Evolutionary conservation across 1,140 invertebrate genomes (phyloP).

Genomic region (Ericerus pela): DNA sequence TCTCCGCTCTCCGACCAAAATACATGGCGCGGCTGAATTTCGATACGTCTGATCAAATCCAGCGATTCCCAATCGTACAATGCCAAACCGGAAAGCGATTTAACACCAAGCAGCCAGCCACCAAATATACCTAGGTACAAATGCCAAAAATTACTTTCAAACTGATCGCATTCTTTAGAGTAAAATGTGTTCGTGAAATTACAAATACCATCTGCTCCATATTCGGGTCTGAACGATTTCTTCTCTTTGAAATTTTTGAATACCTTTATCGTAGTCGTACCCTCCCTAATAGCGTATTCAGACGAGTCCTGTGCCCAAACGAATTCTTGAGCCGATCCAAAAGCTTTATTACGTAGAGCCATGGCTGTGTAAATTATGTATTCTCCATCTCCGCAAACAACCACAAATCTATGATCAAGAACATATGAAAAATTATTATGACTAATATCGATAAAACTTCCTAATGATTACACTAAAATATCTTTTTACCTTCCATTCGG

Average conservation of each 20-base stretch:
- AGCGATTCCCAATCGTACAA: slow-evolving; percentile 97
- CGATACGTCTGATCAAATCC: slow-evolving; percentile 83
- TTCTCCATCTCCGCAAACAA: slow-evolving; percentile 95
- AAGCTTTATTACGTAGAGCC: slow-evolving; percentile 96
- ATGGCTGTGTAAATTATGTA: slow-evolving; percentile 99
- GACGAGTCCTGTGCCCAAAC: slow-evolving; percentile 97
- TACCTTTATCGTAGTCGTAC: slow-evolving; percentile 74
- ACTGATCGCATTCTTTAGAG: not conserved
- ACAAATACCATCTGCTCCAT: slow-evolving; percentile 69
- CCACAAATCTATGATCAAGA: slow-evolving; percentile 62
- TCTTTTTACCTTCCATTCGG: slow-evolving; percentile 71
- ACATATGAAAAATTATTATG: slow-evolving; percentile 8
- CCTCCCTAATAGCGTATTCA: slow-evolving; percentile 86
- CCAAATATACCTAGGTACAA: slow-evolving; percentile 71
- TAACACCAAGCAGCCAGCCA: slow-evolving; percentile 84
- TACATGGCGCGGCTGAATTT: slow-evolving; percentile 85
- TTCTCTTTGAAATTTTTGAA: slow-evolving; percentile 98
- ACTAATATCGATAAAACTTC: not conserved
- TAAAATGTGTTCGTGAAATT: not conserved
- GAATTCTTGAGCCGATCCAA: slow-evolving; percentile 95
- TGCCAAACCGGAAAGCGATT: slow-evolving; percentile 77
- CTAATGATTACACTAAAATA: not conserved
- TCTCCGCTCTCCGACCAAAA: slow-evolving; percentile 96
- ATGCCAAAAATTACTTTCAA: slow-evolving; percentile 12
- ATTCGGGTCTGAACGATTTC: slow-evolving; percentile 88